Conservation (phyloP, 1,140 invertebrate genomes). For the Dreissena polymorpha region DNA sequence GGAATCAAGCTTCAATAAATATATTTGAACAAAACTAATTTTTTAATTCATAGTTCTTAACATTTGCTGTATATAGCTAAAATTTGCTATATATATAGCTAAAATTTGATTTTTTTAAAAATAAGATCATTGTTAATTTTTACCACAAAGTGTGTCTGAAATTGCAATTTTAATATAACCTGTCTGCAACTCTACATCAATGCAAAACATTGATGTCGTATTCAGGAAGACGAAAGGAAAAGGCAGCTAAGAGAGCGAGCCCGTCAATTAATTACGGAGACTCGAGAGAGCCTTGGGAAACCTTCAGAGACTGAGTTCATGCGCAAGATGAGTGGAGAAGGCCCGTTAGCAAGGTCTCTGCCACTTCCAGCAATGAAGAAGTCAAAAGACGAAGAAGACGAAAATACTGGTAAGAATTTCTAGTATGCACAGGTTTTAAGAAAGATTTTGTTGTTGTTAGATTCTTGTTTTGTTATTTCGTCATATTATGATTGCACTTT, state of each 20-base stretch:
- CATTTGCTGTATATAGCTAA: no score
- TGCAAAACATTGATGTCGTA: background rate
- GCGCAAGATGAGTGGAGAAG: conserved; percentile 40
- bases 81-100: no score
- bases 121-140: no score
- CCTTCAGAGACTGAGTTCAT: conserved; percentile 60
- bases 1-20: no score
- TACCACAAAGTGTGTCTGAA: no score
- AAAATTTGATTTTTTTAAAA: no score
- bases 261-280: conserved; percentile 92
- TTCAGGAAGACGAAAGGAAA: conserved; percentile 47
- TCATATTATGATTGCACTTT: no score
- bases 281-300: conserved; percentile 81
- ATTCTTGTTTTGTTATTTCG: background rate
- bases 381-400: background rate
- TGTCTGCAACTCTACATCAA: no score
- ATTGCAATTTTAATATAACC: no score
- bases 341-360: conserved; percentile 5
- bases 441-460: background rate
- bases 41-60: no score
- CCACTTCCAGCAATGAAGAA: background rate
- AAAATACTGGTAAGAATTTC: background rate
- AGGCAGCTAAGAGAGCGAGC: conserved; percentile 89
- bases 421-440: background rate
- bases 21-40: no score